A percentile compares a stretch with the other conserved stretches of the same genome.
These are phyloP conservation scores for Temnothorax ravouxi DNA, from an alignment of 2,888 invertebrate genomes.

Conservation along the genomic window DNA sequence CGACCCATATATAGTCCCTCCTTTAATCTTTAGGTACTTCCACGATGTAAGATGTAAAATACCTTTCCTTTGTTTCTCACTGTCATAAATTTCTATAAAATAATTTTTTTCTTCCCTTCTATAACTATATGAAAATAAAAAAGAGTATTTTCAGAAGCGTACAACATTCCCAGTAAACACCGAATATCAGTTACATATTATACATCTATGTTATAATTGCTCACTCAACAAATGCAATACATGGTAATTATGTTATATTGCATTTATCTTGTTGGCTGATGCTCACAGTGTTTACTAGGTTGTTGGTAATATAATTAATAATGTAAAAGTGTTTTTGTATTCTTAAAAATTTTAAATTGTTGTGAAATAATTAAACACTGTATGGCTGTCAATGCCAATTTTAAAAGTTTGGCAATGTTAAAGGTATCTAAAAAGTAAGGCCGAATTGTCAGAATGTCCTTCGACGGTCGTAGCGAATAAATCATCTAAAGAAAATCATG, in stretches of 20 bases:
- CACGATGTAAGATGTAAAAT: neutral
- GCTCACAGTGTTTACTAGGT: too few relatives aligned
- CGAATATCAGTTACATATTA: too few relatives aligned
- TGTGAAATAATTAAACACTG: neutral
- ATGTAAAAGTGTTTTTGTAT: neutral
- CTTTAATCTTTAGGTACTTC: neutral
- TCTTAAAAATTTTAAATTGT: neutral
- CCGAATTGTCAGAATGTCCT: neutral
- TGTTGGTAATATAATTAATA: neutral
- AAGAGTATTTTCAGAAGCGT: neutral
- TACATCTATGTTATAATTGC: too few relatives aligned
- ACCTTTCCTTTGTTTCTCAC: neutral
- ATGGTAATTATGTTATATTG: too few relatives aligned
- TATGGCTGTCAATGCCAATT: neutral
- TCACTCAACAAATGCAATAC: too few relatives aligned
- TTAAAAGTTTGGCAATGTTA: neutral
- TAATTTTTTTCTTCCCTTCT: constrained; percentile 3
- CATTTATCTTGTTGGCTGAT: too few relatives aligned
- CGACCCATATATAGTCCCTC: neutral
- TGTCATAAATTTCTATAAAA: neutral
- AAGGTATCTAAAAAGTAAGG: neutral
- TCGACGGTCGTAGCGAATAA: neutral
- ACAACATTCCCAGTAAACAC: too few relatives aligned
- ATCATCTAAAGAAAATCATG: neutral
- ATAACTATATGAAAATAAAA: neutral